Evolutionary conservation across 2,113 vertebrate genomes (phyloP).

Genomic region (Eupsittula cactorum): DNA sequence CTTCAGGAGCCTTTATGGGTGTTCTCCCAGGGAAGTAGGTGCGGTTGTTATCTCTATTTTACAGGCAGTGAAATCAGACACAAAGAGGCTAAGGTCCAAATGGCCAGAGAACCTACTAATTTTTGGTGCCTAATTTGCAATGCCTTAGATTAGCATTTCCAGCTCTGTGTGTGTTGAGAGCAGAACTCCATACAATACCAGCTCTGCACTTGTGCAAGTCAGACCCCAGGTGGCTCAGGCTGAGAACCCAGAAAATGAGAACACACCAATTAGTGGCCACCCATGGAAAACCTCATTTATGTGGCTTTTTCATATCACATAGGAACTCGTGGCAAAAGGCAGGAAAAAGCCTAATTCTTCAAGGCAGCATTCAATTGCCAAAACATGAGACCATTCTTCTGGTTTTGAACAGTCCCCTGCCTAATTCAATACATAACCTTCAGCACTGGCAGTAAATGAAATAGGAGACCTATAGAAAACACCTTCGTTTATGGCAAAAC

Average conservation of each 20-base stretch:
- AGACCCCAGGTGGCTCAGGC: conserved; percentile 35
- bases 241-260: conserved; percentile 30
- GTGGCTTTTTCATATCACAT: not conserved
- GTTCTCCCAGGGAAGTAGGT: not conserved
- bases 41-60: not conserved
- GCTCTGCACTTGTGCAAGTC: not conserved
- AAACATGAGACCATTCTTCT: conserved; percentile 39
- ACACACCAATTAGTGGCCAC: conserved; percentile 46
- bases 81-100: conserved; percentile 22
- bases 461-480: conserved; percentile 12
- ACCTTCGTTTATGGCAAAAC: not conserved
- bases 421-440: conserved; percentile 42
- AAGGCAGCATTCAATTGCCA: conserved; percentile 28
- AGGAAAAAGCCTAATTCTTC: conserved; percentile 37
- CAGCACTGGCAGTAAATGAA: not conserved
- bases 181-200: not conserved
- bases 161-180: not conserved
- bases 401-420: not conserved
- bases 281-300: conserved; percentile 33
- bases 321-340: conserved; percentile 7
- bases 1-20: not conserved
- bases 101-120: not conserved
- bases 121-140: not conserved
- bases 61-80: not conserved
- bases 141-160: not conserved